A percentile compares a stretch with the other conserved stretches of the same genome.
These are phyloP conservation scores for Leptothorax acervorum DNA, from an alignment of 2,888 invertebrate species.

Conservation along the genomic window DNA sequence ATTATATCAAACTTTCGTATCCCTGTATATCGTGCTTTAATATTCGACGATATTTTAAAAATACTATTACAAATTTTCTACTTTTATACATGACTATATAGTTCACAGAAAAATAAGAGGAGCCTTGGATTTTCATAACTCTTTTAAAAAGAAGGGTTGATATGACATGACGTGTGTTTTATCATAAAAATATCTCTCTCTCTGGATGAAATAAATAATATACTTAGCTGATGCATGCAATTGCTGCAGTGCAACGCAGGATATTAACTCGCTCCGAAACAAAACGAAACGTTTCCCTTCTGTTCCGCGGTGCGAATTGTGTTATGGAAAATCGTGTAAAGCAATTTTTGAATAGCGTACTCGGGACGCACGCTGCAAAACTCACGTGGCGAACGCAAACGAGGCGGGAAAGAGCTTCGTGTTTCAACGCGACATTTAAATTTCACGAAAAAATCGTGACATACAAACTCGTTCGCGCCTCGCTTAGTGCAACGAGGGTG, in stretches of 20 bases:
- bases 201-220: constrained; percentile 17
- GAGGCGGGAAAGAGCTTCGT: constrained; percentile 45
- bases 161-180: neutral
- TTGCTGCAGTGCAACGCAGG: constrained; percentile 3
- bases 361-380: constrained; percentile 17
- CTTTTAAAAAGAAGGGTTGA: constrained; percentile 1
- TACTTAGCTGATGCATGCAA: constrained; percentile 34
- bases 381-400: constrained; percentile 43
- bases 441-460: constrained; percentile 51
- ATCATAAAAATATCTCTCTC: constrained; percentile 22
- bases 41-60: neutral
- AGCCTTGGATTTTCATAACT: neutral
- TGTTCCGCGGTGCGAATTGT: constrained; percentile 30
- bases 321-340: constrained; percentile 46
- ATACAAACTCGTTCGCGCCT: constrained; percentile 33
- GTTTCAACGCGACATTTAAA: constrained; percentile 53
- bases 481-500: constrained; percentile 40
- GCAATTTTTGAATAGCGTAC: constrained; percentile 45
- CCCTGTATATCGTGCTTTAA: neutral
- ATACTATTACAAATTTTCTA: neutral
- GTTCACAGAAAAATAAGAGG: neutral
- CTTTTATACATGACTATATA: neutral
- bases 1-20: neutral
- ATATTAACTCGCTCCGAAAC: constrained; percentile 36
- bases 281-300: constrained; percentile 27